A percentile compares a stretch with the other conserved stretches of the same genome.
These are phyloP conservation scores for Netelia melanura DNA, from an alignment of 2,888 invertebrate species.

Conservation along the genomic window DNA sequence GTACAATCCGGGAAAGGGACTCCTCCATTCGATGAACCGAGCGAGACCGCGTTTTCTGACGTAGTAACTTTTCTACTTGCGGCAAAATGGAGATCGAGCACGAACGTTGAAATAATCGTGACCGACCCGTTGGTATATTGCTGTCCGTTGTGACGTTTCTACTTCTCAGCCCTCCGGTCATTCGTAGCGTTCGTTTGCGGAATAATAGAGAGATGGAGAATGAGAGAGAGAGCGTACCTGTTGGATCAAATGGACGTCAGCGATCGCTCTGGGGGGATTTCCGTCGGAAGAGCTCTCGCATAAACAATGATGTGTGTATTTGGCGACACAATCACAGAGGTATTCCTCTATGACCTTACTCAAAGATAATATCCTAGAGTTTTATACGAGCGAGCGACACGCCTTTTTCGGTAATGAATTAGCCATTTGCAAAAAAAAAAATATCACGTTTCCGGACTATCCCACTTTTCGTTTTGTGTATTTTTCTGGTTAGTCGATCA, in stretches of 20 bases:
- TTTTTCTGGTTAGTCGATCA: slow-evolving; percentile 4
- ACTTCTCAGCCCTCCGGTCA: slow-evolving; percentile 15
- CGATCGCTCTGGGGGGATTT: slow-evolving; percentile 4
- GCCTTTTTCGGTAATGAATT: no score
- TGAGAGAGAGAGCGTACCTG: not conserved
- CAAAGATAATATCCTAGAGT: slow-evolving; percentile 5
- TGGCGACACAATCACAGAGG: not conserved
- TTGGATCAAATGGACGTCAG: not conserved
- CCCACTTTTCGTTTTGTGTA: not conserved
- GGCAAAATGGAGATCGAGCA: not conserved
- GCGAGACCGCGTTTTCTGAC: slow-evolving; percentile 33
- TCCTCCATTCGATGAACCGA: slow-evolving; percentile 5
- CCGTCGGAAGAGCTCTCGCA: slow-evolving; percentile 14
- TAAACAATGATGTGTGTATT: slow-evolving; percentile 22
- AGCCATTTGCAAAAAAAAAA: no score
- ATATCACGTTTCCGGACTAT: no score
- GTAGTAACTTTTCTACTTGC: slow-evolving; percentile 14
- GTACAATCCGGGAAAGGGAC: not conserved
- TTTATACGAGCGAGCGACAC: slow-evolving; percentile 7
- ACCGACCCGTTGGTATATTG: not conserved
- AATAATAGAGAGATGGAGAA: not conserved
- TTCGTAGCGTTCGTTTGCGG: not conserved
- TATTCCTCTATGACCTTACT: not conserved
- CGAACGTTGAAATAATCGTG: slow-evolving; percentile 1
- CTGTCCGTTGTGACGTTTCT: slow-evolving; percentile 34